Conservation (phyloP, 1,140 invertebrate genomes). For the Andricus grossulariae region DNA sequence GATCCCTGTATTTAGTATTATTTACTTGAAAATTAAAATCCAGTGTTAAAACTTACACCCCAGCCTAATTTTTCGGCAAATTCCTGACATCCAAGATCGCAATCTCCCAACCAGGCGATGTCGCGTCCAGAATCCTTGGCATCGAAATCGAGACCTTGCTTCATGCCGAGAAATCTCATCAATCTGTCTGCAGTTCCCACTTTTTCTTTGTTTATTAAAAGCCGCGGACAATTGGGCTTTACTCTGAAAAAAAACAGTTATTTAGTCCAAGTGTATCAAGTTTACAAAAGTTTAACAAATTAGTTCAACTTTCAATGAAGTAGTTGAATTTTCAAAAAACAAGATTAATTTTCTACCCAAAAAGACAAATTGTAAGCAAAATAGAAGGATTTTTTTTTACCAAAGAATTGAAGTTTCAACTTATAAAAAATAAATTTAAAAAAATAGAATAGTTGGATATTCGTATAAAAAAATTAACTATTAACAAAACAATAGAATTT, state of each 20-base stretch:
- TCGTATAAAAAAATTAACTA: no score
- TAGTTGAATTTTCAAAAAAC: no score
- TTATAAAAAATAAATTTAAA: no score
- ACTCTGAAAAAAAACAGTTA: conserved; percentile 77
- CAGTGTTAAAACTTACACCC: conserved; percentile 77
- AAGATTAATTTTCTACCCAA: no score
- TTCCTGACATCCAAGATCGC: conserved; percentile 88
- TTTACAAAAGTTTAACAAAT: no score
- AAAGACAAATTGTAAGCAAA: no score
- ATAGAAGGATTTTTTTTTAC: no score
- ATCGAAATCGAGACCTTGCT: conserved; percentile 82
- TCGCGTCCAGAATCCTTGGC: conserved; percentile 81
- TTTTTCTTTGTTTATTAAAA: conserved; percentile 91
- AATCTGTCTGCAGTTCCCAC: conserved; percentile 79
- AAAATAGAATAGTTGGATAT: no score
- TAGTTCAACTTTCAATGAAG: no score
- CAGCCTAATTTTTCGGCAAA: conserved; percentile 91
- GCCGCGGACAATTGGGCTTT: conserved; percentile 82
- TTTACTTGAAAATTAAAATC: conserved; percentile 35
- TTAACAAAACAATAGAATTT: no score
- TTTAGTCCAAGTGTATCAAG: background rate
- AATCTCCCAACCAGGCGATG: conserved; percentile 91
- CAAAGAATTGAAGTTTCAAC: no score
- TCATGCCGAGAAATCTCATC: conserved; percentile 77
- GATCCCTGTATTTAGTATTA: background rate